Base-by-base conservation (phyloP, 1,140 invertebrate species). In the Caenorhabditis latens region DNA sequence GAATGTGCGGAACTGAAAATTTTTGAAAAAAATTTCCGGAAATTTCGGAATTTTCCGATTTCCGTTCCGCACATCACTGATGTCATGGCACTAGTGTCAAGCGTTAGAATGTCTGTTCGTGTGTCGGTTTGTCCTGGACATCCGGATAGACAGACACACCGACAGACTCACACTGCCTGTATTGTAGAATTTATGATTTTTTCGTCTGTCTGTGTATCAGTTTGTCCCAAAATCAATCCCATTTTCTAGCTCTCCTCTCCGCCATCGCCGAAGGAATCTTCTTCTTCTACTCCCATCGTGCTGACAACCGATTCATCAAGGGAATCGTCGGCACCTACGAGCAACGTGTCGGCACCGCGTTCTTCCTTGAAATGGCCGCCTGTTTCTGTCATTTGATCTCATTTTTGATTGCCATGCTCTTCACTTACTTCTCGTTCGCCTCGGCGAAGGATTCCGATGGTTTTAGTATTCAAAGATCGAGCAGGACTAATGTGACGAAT, bases 251-350 rank as follows among this genome's bases (percentile, higher is more conserved):
- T 16, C 90, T 92, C 32, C 75, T 92, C 43, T 92, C 92, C 43
- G 90, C 90, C 7, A 86, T 92, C 21, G 91, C 92, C 46, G 91
- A 89, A 75, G 91, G 91, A 8, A 61, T 92, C 13, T 92, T 92
- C 90, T 92, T 92, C 90, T 92, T 92, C 86, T 92, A 88, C 67
- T 91, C 91, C 14, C 91, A 92, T 87, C 88, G 91, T 40, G 91
- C 92, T 8, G 91, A 92, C 79, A 92, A 92, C 65, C 88, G 91
- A 61, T 92, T 92, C 83, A 92, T 92, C 88, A 92, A 92, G 75
- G 91, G 91, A 86, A 92, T 92, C 88, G 91, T 92, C 14, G 91
- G 91, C 86, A 92, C 91, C 13, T 92, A 92, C 87, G 91, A 92
- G 89, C 91, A 92, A 93, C 79, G 91, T 7, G 91, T 92, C 40